Conservation (phyloP, 2,888 invertebrate species). For the Trissolcus brochymenae region DNA sequence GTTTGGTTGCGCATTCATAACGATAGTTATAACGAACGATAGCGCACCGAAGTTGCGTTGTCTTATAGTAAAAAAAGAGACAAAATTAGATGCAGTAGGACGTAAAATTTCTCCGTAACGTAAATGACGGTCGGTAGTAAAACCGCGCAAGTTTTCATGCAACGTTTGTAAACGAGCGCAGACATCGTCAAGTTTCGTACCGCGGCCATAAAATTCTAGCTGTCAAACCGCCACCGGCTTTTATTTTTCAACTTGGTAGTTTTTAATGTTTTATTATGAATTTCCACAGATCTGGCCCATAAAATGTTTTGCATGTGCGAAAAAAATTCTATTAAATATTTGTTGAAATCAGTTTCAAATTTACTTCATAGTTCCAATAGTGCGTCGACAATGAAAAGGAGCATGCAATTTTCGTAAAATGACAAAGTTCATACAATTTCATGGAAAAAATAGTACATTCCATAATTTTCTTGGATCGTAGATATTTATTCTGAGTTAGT, state of each 20-base stretch:
- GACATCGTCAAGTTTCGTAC: constrained; percentile 51
- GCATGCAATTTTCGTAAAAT: too few relatives aligned
- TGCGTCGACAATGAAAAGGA: too few relatives aligned
- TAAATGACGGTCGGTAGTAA: constrained; percentile 66
- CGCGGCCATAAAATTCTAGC: constrained; percentile 42
- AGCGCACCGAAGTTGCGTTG: constrained; percentile 21
- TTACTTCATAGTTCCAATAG: too few relatives aligned
- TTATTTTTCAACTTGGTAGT: constrained; percentile 36
- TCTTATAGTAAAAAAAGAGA: constrained; percentile 27
- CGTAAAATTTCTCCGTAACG: constrained; percentile 74
- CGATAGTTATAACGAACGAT: constrained; percentile 27
- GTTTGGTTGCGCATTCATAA: constrained; percentile 28
- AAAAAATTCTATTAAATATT: not conserved
- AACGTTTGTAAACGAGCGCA: constrained; percentile 67
- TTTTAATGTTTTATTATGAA: constrained; percentile 28
- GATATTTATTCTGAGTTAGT: too few relatives aligned
- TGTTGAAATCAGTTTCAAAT: too few relatives aligned
- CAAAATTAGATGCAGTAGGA: constrained; percentile 54
- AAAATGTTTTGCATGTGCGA: not conserved
- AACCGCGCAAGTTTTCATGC: constrained; percentile 68
- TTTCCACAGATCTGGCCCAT: not conserved
- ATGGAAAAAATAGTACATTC: too few relatives aligned
- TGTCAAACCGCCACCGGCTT: constrained; percentile 30
- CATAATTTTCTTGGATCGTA: too few relatives aligned
- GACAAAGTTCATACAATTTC: too few relatives aligned